Evolutionary conservation across 2,113 vertebrate species (phyloP).

Genomic region (Caloenas nicobarica): DNA sequence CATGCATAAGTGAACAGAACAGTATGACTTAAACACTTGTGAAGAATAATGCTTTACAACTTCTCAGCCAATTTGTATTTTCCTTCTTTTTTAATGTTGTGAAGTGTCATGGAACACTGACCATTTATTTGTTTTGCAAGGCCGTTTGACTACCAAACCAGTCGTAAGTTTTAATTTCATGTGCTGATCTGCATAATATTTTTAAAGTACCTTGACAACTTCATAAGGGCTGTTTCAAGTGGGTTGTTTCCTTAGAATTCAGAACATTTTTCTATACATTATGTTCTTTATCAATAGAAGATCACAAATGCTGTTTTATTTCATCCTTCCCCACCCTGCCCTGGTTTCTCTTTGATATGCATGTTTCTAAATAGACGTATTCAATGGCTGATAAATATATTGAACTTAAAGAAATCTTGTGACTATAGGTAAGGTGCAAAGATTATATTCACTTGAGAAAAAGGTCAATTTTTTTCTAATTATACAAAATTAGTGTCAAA

Average conservation of each 20-base stretch:
- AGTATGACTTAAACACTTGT: neutral
- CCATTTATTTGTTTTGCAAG: constrained; percentile 66
- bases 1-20: neutral
- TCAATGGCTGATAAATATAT: fast-evolving
- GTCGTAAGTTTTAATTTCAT: constrained; percentile 31
- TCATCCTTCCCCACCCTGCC: neutral
- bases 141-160: constrained; percentile 65
- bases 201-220: constrained; percentile 54
- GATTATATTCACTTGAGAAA: neutral
- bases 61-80: constrained; percentile 15
- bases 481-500: neutral
- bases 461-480: neutral
- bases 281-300: constrained; percentile 38
- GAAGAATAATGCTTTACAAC: neutral
- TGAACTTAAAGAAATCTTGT: neutral
- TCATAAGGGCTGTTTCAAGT: constrained; percentile 48
- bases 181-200: constrained; percentile 71
- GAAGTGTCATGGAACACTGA: constrained; percentile 43
- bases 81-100: constrained; percentile 52
- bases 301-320: neutral
- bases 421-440: neutral
- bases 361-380: fast-evolving
- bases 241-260: constrained; percentile 74
- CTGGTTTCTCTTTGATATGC: neutral
- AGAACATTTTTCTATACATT: constrained; percentile 5